Percentiles rank a stretch among this genome's conserved stretches.
Conservation (phyloP, 2,888 invertebrate species). For the Myopa tessellatipennis region DNA sequence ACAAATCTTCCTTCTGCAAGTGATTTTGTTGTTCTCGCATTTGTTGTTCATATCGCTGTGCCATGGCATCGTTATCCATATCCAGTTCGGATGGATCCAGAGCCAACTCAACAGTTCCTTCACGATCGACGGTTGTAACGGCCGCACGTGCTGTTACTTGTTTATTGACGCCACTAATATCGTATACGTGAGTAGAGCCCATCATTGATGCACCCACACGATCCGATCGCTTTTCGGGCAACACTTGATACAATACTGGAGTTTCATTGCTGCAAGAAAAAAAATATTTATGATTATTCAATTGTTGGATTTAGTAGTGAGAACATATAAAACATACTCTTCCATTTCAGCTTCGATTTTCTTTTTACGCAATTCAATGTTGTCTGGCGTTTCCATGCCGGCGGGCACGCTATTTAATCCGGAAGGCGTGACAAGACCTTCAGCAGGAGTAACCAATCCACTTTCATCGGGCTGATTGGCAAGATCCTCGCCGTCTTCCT, state of each 20-base stretch:
- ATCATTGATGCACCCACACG: slow-evolving; percentile 93
- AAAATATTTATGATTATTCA: slow-evolving; percentile 25
- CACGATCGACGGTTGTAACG: slow-evolving; percentile 67
- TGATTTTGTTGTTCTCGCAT: slow-evolving; percentile 92
- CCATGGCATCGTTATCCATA: slow-evolving; percentile 95
- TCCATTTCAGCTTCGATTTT: slow-evolving; percentile 97
- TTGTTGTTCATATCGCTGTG: slow-evolving; percentile 94
- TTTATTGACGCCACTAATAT: slow-evolving; percentile 79
- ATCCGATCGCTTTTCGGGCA: slow-evolving; percentile 94
- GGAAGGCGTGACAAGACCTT: slow-evolving; percentile 94
- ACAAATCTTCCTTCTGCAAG: slow-evolving; percentile 92
- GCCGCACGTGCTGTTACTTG: slow-evolving; percentile 67
- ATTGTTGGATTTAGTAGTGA: not conserved
- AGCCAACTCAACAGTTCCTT: slow-evolving; percentile 90
- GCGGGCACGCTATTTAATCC: slow-evolving; percentile 91
- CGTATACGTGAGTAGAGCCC: slow-evolving; percentile 98
- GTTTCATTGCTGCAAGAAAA: slow-evolving; percentile 80
- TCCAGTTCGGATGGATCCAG: slow-evolving; percentile 98
- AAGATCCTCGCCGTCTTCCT: slow-evolving; percentile 74
- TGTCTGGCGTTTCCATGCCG: slow-evolving; percentile 98
- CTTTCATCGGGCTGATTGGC: slow-evolving; percentile 76
- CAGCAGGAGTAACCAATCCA: slow-evolving; percentile 92
- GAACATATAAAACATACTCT: slow-evolving; percentile 72
- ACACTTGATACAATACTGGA: slow-evolving; percentile 92
- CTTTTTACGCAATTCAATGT: slow-evolving; percentile 96